Evolutionary conservation across 2,113 vertebrate species (phyloP).

Genomic region (Leptobrachium leishanense): DNA sequence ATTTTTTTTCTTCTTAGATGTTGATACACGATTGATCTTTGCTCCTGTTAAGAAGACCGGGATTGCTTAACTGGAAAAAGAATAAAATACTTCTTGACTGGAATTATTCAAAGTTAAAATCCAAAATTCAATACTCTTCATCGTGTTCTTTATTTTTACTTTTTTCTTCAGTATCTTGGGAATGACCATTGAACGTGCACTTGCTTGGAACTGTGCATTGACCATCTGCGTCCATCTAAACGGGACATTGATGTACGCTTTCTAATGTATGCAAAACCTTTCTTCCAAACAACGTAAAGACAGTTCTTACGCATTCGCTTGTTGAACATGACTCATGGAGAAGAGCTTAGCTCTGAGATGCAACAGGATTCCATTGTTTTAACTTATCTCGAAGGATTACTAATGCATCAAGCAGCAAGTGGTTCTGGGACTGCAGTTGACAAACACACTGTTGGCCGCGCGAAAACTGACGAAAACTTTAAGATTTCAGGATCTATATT

Average conservation of each 20-base stretch:
- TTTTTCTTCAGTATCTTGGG: conserved; percentile 43
- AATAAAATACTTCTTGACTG: not conserved
- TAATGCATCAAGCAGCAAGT: conserved; percentile 98
- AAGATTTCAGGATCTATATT: conserved; percentile 73
- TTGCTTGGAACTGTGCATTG: conserved; percentile 52
- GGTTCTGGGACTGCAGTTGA: conserved; percentile 85
- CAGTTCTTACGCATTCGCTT: conserved; percentile 78
- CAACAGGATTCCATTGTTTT: conserved; percentile 99
- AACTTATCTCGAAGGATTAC: conserved; percentile 99
- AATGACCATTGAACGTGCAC: conserved; percentile 52
- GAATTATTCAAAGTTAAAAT: not conserved
- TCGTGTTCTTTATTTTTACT: conserved; percentile 42
- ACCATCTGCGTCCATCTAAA: conserved; percentile 30
- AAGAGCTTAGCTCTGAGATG: conserved; percentile 99
- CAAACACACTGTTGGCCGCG: conserved; percentile 77
- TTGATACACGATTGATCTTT: too few species aligned
- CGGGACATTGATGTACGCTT: conserved; percentile 52
- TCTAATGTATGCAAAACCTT: conserved; percentile 52
- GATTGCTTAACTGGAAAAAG: not conserved
- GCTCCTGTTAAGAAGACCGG: too few species aligned
- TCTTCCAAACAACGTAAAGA: conserved; percentile 65
- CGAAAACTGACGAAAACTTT: conserved; percentile 81
- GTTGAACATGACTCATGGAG: conserved; percentile 99
- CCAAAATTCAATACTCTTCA: not conserved
- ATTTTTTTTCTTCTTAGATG: too few species aligned